Base-by-base conservation (phyloP, 2,888 invertebrate genomes). In the Sylvicola cinctus region DNA sequence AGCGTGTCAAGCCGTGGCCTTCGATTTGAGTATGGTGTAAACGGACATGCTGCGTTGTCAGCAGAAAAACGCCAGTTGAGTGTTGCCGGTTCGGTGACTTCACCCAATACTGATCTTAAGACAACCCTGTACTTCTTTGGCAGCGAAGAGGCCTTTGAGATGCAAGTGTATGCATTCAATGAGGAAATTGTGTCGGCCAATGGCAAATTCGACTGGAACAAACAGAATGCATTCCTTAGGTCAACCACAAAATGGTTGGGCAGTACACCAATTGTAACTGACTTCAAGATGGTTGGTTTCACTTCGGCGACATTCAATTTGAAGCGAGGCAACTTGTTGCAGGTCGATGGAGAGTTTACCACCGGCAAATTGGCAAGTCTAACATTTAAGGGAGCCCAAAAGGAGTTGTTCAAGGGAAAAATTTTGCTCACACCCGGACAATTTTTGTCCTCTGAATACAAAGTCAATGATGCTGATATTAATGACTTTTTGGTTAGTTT, bases 1-100 rank as follows among this genome's bases (percentile, higher is more conserved):
- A 48, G 52, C 26, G 32, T 66, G 1, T 56, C 53, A 33, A 70
- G 70, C 36, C 46, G 54, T 11, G 68, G 65, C 2, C 36, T 54
- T 7, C 46, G 44, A 20, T 44, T 58, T 15, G 44, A 52, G 3
- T 51, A 51, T 12, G 46, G 43, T 23, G 32, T 47, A 3, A 47
- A 41, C 16, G 41, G 46, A 2, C 47, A 53, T 16, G 33, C 45
- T 2, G 49, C 55, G 0, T 43, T 61, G 0, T 46, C 48, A 4
- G 37, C 42, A 1, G 49, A 51, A 1, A 39, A 42, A 20, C 46
- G 48, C 5, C 51, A 55, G 34, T 39, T 54, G 12, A 51, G 45
- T 29, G 36, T 46, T 7, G 52, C 52, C 3, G 45, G 53, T 3
- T 52, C 58, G 29, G 34, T 52, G 8, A 52, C 46, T 1, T 42